These are phyloP conservation scores for Leptoteleia sp. DNA, from an alignment of 1,140 invertebrate genomes.

Conservation along the genomic window DNA sequence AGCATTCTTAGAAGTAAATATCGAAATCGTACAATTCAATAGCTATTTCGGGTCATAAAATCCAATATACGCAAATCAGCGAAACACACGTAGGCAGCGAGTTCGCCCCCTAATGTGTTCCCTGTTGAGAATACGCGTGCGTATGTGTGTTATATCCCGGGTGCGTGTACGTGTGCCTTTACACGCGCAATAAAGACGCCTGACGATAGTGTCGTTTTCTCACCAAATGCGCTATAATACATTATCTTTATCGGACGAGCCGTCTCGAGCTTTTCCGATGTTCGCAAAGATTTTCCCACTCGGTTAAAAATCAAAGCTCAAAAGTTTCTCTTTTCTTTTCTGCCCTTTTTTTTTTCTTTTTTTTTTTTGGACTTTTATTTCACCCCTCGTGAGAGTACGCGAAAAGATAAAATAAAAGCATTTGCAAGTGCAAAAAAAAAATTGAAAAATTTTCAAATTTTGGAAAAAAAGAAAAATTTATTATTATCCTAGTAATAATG, in stretches of 20 bases:
- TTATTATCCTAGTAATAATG: too few relatives aligned
- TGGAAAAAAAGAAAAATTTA: too few relatives aligned
- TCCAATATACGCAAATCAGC: constrained; percentile 55
- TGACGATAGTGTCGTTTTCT: constrained; percentile 52
- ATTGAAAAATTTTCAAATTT: too few relatives aligned
- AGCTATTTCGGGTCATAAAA: constrained; percentile 46
- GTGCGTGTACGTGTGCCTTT: constrained; percentile 31
- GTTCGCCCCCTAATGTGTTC: constrained; percentile 50
- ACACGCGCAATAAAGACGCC: constrained; percentile 54
- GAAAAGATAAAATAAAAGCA: too few relatives aligned
- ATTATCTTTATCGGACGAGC: constrained; percentile 60
- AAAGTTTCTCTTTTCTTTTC: too few relatives aligned
- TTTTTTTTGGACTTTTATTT: constrained; percentile 46
- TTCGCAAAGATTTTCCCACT: constrained; percentile 30
- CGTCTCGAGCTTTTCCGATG: constrained; percentile 21
- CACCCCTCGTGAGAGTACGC: constrained; percentile 8
- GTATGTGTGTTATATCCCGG: constrained; percentile 36
- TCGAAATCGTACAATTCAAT: constrained; percentile 43
- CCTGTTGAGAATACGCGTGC: constrained; percentile 19
- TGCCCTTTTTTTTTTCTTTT: too few relatives aligned
- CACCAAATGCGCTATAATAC: constrained; percentile 48
- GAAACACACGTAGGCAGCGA: constrained; percentile 44
- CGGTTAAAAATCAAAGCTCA: constrained; percentile 51
- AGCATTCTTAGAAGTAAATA: constrained; percentile 31
- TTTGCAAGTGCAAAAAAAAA: too few relatives aligned